Conservation (phyloP, 2,113 vertebrate genomes). For the Megalops atlanticus region DNA sequence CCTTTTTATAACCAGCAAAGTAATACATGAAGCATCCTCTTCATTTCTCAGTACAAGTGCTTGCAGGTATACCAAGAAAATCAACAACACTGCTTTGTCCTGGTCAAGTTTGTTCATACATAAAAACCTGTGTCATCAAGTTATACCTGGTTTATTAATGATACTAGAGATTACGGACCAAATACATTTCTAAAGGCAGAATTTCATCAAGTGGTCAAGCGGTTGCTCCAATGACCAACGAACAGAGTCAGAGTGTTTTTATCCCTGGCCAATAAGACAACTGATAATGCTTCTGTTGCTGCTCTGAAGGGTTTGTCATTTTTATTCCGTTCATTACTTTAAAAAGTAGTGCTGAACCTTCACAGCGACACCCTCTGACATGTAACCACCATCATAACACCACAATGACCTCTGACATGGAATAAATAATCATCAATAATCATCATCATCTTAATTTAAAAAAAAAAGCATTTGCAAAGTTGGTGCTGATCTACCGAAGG, state of each 20-base stretch:
- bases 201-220: not conserved
- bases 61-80: slow-evolving; percentile 59
- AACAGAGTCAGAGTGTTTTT: not conserved
- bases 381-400: not conserved
- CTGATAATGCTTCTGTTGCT: not conserved
- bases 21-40: slow-evolving; percentile 54
- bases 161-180: not conserved
- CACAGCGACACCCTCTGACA: not conserved
- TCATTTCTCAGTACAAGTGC: slow-evolving; percentile 75
- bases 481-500: not conserved
- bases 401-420: not conserved
- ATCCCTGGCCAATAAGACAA: not conserved
- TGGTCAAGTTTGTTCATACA: not conserved
- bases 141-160: not conserved
- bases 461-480: not conserved
- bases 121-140: not conserved
- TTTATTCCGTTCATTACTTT: not conserved
- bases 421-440: not conserved
- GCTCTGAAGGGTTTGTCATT: not conserved
- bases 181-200: not conserved
- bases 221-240: not conserved
- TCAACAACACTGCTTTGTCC: not conserved
- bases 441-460: too few relatives aligned
- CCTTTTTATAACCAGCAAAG: slow-evolving; percentile 48
- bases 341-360: not conserved